A percentile compares a stretch with the other conserved stretches of the same genome.
phyloP scores from a whole-genome alignment of 2,797 vertebrate genomes.

The Tiaroga cobitis region DNA sequence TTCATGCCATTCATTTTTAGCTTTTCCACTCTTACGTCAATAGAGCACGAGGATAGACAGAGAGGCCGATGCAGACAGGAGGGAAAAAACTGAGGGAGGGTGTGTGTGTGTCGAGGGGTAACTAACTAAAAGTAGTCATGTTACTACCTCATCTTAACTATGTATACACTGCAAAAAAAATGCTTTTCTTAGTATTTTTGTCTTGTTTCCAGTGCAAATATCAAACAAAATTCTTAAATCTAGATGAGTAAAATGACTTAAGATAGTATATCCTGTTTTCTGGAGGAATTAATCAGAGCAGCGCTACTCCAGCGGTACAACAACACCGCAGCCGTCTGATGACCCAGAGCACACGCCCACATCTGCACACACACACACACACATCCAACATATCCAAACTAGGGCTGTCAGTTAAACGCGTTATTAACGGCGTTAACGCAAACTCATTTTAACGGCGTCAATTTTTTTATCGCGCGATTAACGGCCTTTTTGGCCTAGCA shows the following conservation, averaged over 20 bases:
- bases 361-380: slow-evolving; percentile 77
- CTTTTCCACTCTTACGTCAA: slow-evolving; percentile 18
- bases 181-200: too few relatives aligned
- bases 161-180: too few relatives aligned
- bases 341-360: slow-evolving; percentile 93
- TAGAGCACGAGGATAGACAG: slow-evolving; percentile 35
- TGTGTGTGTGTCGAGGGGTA: neutral
- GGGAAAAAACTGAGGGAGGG: slow-evolving; percentile 36
- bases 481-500: too few relatives aligned
- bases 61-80: slow-evolving; percentile 30
- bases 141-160: neutral
- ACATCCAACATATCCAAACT: too few relatives aligned
- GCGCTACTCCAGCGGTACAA: slow-evolving; percentile 84
- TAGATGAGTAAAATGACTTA: too few relatives aligned
- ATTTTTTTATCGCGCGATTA: too few relatives aligned
- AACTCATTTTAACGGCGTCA: too few relatives aligned
- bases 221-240: too few relatives aligned
- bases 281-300: slow-evolving; percentile 67
- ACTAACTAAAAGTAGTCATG: slow-evolving; percentile 12
- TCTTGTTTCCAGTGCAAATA: too few relatives aligned
- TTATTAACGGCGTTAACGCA: too few relatives aligned
- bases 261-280: too few relatives aligned
- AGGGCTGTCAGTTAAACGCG: too few relatives aligned
- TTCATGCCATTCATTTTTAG: slow-evolving; percentile 18
- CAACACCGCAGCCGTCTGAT: slow-evolving; percentile 83